These are phyloP conservation scores for Poecile atricapillus DNA, from an alignment of 2,113 vertebrate genomes.

Conservation along the genomic window DNA sequence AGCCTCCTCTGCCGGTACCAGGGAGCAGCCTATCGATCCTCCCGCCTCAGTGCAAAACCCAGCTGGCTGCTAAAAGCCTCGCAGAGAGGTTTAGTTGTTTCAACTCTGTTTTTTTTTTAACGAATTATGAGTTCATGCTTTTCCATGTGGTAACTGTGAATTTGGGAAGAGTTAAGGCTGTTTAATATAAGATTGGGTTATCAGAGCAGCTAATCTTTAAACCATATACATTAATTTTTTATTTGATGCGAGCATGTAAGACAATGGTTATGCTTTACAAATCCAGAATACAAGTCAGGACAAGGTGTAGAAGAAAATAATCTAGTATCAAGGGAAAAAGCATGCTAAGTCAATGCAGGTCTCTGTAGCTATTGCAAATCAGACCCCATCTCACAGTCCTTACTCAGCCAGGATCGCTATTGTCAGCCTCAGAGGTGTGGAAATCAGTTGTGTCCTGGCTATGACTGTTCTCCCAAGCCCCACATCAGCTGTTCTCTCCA, in stretches of 20 bases:
- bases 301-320: neutral
- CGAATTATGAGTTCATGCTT: neutral
- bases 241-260: neutral
- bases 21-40: constrained; percentile 28
- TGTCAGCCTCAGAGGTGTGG: neutral
- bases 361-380: neutral
- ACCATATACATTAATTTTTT: neutral
- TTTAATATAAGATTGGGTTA: neutral
- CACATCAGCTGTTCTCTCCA: neutral
- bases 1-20: neutral
- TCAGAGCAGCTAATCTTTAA: neutral
- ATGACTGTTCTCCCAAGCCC: neutral
- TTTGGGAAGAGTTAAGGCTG: neutral
- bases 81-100: neutral
- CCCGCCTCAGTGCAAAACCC: neutral
- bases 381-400: neutral
- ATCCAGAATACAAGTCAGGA: neutral
- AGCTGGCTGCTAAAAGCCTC: neutral
- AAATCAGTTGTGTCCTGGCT: neutral
- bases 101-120: neutral
- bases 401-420: neutral
- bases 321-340: neutral
- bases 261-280: neutral
- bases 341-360: neutral
- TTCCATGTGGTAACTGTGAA: neutral